phyloP scores from a whole-genome alignment of 2,797 vertebrate genomes.

The Gouania willdenowi region DNA sequence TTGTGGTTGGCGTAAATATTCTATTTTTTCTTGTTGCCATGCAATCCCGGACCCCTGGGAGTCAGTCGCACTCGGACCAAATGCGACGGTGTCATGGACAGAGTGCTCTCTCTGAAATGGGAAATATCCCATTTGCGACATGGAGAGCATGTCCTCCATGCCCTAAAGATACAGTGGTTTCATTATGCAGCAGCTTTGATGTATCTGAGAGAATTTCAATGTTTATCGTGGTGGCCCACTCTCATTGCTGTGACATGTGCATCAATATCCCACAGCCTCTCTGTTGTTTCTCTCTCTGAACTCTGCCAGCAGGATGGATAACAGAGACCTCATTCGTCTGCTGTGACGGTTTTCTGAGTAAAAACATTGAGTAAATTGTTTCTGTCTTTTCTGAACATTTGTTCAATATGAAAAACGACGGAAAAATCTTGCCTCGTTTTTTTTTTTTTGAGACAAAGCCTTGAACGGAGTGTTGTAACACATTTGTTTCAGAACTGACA shows the following conservation, averaged over 20 bases:
- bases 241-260: conserved; percentile 21
- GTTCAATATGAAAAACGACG: conserved; percentile 33
- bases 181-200: conserved; percentile 66
- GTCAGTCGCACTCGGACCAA: conserved; percentile 15
- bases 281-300: conserved; percentile 37
- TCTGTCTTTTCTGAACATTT: conserved; percentile 29
- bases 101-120: conserved; percentile 58
- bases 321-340: conserved; percentile 34
- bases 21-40: too few relatives aligned
- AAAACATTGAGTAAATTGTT: conserved; percentile 22
- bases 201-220: conserved; percentile 58
- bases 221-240: conserved; percentile 52
- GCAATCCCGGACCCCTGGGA: conserved; percentile 49
- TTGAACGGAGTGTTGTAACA: too few relatives aligned
- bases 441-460: too few relatives aligned
- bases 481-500: too few relatives aligned
- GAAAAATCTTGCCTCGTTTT: conserved; percentile 1
- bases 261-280: conserved; percentile 48
- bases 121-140: conserved; percentile 57
- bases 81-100: conserved; percentile 54
- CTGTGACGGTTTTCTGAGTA: conserved; percentile 32
- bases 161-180: conserved; percentile 61
- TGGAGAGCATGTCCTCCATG: conserved; percentile 36
- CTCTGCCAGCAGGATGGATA: conserved; percentile 30
- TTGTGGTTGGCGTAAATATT: too few relatives aligned